Evolutionary conservation across 2,797 vertebrate genomes (phyloP).

Genomic region (Tadarida brasiliensis): DNA sequence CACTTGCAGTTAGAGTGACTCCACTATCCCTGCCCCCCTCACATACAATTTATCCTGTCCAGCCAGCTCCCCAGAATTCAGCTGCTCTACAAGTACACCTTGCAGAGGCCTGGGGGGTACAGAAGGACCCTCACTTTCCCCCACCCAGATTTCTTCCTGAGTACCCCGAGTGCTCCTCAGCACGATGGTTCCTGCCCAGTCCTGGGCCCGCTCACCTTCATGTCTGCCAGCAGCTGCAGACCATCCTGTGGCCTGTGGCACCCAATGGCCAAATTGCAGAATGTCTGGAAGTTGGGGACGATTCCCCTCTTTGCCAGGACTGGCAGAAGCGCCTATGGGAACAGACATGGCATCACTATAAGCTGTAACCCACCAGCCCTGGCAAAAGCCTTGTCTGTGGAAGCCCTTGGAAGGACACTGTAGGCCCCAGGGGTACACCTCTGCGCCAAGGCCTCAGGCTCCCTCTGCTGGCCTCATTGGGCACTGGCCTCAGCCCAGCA

Average conservation of each 20-base stretch:
- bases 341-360: not conserved
- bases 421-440: not conserved
- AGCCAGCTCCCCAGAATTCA: not conserved
- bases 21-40: not conserved
- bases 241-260: constrained; percentile 90
- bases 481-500: not conserved
- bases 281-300: constrained; percentile 91
- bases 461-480: not conserved
- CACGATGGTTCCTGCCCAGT: not conserved
- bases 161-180: not conserved
- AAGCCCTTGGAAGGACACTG: not conserved
- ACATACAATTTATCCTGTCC: not conserved
- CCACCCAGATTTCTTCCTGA: not conserved
- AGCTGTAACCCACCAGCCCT: not conserved
- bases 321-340: constrained; percentile 90
- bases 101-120: not conserved
- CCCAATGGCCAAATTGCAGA: constrained; percentile 93
- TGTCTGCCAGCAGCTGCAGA: constrained; percentile 92
- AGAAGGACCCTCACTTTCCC: not conserved
- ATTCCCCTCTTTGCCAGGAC: constrained; percentile 90
- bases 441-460: not conserved
- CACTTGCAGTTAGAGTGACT: not conserved
- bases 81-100: not conserved
- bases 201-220: constrained; percentile 88
- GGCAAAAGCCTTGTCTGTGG: not conserved